phyloP scores from a whole-genome alignment of 2,888 invertebrate genomes.

The Idaea dimidiata region DNA sequence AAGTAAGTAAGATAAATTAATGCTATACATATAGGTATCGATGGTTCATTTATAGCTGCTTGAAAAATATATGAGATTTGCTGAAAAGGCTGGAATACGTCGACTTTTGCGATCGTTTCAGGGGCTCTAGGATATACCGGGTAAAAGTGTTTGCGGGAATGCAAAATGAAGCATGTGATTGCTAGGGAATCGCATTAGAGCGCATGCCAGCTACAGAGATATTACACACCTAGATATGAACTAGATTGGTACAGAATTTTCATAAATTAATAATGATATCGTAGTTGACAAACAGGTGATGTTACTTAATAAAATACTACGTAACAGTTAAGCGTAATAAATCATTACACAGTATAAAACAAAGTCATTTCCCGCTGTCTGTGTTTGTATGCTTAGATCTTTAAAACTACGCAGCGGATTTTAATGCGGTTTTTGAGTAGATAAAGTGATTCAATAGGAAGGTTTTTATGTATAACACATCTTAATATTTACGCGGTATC shows the following conservation, averaged over 20 bases:
- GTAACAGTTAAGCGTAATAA: not conserved
- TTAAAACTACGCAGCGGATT: too few species aligned
- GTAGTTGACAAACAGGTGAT: slow-evolving; percentile 6
- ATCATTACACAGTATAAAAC: too few species aligned
- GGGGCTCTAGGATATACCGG: slow-evolving; percentile 41
- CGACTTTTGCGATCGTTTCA: slow-evolving; percentile 29
- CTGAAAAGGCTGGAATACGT: slow-evolving; percentile 23
- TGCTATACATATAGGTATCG: slow-evolving; percentile 16
- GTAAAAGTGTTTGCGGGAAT: slow-evolving; percentile 68
- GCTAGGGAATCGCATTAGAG: slow-evolving; percentile 67
- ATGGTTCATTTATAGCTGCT: slow-evolving; percentile 24
- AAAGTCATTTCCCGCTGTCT: too few species aligned
- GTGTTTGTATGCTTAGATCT: too few species aligned
- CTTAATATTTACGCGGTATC: too few species aligned
- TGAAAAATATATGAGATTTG: slow-evolving; percentile 27
- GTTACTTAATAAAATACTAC: not conserved
- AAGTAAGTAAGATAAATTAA: slow-evolving; percentile 29
- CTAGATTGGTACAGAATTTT: slow-evolving; percentile 21
- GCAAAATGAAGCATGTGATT: slow-evolving; percentile 77
- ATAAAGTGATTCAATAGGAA: too few species aligned
- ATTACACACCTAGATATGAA: slow-evolving; percentile 39
- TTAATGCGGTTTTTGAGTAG: too few species aligned
- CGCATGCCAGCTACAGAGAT: slow-evolving; percentile 39
- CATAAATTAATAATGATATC: slow-evolving; percentile 19
- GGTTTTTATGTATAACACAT: too few species aligned